Conservation (phyloP, 2,113 vertebrate genomes). For the Aviceda subcristata region DNA sequence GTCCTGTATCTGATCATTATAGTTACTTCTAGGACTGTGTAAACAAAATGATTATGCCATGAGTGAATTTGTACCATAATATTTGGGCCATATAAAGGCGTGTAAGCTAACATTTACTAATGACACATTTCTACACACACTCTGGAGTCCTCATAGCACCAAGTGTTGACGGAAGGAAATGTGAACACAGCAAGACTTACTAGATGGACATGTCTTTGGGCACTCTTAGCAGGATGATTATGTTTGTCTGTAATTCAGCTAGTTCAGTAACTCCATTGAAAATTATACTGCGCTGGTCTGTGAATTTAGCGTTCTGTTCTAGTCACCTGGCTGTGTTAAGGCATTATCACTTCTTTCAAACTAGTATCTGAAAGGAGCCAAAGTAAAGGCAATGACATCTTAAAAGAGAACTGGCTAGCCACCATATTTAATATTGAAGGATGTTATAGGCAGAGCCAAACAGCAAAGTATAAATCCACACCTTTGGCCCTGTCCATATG, state of each 20-base stretch:
- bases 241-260: neutral
- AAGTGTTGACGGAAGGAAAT: neutral
- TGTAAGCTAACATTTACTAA: neutral
- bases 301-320: neutral
- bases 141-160: neutral
- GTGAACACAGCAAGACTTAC: neutral
- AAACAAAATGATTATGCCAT: neutral
- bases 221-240: slow-evolving; percentile 6
- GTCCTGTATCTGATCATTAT: neutral
- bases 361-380: neutral
- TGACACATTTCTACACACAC: neutral
- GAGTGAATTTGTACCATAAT: neutral
- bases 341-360: neutral
- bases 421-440: neutral
- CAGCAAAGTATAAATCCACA: neutral
- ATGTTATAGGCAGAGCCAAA: neutral
- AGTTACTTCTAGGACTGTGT: neutral
- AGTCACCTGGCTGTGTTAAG: neutral
- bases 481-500: neutral
- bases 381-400: neutral
- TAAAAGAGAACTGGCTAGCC: neutral
- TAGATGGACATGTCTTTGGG: neutral
- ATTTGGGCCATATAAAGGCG: neutral
- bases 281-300: neutral
- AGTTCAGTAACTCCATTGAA: neutral